These are phyloP conservation scores for Dendroctonus valens DNA, from an alignment of 1,140 invertebrate species.

Conservation along the genomic window DNA sequence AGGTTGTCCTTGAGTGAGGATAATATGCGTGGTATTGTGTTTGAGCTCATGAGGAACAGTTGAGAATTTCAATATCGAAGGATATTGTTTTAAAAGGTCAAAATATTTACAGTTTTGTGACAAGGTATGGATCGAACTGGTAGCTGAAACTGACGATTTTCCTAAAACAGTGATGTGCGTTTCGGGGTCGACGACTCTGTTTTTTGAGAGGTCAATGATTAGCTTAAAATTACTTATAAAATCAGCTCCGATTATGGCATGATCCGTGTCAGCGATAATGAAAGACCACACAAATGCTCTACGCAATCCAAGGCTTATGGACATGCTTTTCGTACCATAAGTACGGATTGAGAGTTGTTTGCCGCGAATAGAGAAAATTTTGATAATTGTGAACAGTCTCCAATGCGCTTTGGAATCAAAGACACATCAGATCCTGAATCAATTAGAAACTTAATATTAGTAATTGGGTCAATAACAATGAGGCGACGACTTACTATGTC, in stretches of 20 bases:
- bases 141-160: background rate
- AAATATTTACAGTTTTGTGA: constrained; percentile 2
- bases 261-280: constrained; percentile 1
- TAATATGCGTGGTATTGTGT: background rate
- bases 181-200: background rate
- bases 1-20: constrained; percentile 42
- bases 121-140: background rate
- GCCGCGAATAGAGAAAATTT: constrained; percentile 1
- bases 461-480: background rate
- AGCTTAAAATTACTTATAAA: constrained; percentile 3
- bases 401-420: too few relatives aligned
- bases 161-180: background rate
- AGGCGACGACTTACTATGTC: background rate
- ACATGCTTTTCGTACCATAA: background rate
- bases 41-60: background rate
- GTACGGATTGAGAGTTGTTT: background rate
- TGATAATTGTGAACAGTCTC: too few relatives aligned
- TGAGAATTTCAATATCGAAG: background rate
- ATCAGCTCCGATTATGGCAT: constrained; percentile 6
- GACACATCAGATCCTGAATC: too few relatives aligned
- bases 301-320: background rate
- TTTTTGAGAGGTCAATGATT: background rate
- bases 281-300: background rate
- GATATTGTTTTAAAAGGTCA: constrained; percentile 2
- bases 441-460: constrained; percentile 14